Base-by-base conservation (phyloP, 2,113 vertebrate genomes). In the Rhegmatorhina hoffmannsi region DNA sequence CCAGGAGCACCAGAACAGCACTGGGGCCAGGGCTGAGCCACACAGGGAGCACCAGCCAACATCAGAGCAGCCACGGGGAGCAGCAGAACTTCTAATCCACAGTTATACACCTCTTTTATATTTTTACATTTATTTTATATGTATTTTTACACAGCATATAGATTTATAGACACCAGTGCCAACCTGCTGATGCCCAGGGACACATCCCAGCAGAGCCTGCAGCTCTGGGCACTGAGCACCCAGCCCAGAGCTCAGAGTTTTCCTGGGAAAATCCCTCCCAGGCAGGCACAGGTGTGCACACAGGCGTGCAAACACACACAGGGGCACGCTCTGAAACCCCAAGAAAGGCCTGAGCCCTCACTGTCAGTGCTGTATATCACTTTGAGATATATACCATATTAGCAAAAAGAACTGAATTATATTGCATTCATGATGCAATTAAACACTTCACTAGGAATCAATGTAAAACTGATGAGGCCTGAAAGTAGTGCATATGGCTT, bases 341-440 rank as follows among this genome's bases (percentile, higher is more conserved):
- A 88, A 98, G 98, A 96, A 98, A 98, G 98, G 97, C 97, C 98
- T 84, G 97, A 99, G 98, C 98, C 98, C 98, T 97, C 93, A 93
- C 98, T 99, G 98, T 99, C 98, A 98, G 97, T 97, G 98, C 98
- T 97, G 98, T 99, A 99, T 98, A 99, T 99, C 99, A 99, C 99
- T 99, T 98, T 98, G 98, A 98, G 98, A 98, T 99, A 99, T 99
- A 98, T 98, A 99, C 98, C 98, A 98, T 98, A 99, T 99, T 99
- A 98, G 98, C 98, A 98, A 99, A 99, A 99, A 99, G 99, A 99
- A 99, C 99, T 98, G 99, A 99, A 99, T 99, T 99, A 99, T 99
- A 99, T 99, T 99, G 99, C 99, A 99, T 99, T 99, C 99, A 99
- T 99, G 99, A 99, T 99, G 99, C 99, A 99, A 99, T 99, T 99